phyloP scores from a whole-genome alignment of 2,113 vertebrate genomes.

The Rhea americana region DNA sequence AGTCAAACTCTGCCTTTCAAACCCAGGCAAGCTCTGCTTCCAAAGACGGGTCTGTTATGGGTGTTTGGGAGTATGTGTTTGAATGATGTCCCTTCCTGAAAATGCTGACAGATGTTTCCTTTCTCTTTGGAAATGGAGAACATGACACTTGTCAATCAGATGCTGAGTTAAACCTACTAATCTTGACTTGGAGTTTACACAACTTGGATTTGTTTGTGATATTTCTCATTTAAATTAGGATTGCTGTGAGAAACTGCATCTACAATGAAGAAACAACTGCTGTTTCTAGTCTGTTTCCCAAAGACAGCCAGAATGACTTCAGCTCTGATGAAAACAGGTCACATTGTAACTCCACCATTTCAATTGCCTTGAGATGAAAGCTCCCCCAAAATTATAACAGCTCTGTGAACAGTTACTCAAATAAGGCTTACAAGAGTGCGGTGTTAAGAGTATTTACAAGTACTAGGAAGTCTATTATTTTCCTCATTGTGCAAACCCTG shows the following conservation, averaged over 20 bases:
- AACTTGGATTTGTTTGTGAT: conserved; percentile 6
- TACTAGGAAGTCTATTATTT: not conserved
- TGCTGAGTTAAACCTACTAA: not conserved
- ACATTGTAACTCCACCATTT: not conserved
- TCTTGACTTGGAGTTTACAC: not conserved
- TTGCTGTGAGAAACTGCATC: conserved; percentile 7
- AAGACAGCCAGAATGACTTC: conserved; percentile 12
- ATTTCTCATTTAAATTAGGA: conserved; percentile 28
- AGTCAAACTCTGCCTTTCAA: rapidly evolving
- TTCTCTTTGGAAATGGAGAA: not conserved
- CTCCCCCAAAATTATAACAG: not conserved
- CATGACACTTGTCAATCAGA: not conserved
- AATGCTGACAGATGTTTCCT: not conserved
- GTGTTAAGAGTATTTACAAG: not conserved
- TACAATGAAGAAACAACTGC: not conserved
- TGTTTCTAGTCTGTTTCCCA: conserved; percentile 24
- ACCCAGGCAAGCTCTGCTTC: not conserved
- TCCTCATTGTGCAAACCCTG: not conserved
- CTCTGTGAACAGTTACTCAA: not conserved
- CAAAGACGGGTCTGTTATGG: not conserved
- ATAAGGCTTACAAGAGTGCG: not conserved
- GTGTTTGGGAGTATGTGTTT: not conserved
- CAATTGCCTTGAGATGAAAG: too few relatives aligned
- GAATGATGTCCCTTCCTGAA: not conserved
- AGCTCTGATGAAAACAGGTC: not conserved